Evolutionary conservation across 2,113 vertebrate species (phyloP), one percentile per base, ranked within the genome.

Genomic region (Corythornis madagascariensis): DNA sequence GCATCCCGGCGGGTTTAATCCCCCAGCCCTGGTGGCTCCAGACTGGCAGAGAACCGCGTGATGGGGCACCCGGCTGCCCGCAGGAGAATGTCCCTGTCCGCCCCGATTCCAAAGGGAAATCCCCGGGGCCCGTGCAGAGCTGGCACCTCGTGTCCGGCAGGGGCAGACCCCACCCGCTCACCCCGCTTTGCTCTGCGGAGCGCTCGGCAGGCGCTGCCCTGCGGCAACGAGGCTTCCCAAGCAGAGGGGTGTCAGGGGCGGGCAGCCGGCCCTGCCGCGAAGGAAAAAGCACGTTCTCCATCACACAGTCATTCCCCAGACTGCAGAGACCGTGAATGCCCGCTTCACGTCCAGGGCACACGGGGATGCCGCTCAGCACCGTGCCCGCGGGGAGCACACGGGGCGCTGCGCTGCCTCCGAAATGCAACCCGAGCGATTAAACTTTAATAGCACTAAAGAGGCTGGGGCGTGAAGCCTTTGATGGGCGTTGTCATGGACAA

Each of bases 361-460:
- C 0, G 1, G 13, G n/a, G 45, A 2, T 13, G 56, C 52, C 2
- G 3, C 70, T 12, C 1, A 8, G 31, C 7, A 0, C 2, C 1
- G 26, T 24, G 75, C 79, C 87, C 22, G 56, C 65, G 6, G 3
- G 65, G 25, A 83, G 33, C 50, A 1, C 4, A 1, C 0, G 31
- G 61, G 5, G 31, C 24, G 0, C 9, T 21, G 81, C 11, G n/a
- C 3, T 70, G 8, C 74, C 70, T 63, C 89, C 11, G 84, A 80
- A 93, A 79, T 2, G 53, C 52, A 74, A 18, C 22, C 2, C 8
- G 1, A 47, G 21, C 14, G n/a, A 91, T 93, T 83, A 87, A 93
- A 89, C 40, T 90, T 93, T 86, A 84, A 96, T 91, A 85, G 63
- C 72, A 10, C 84, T 85, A 40, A 66, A 92, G 56, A 89, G 84